Conservation (phyloP, 1,140 invertebrate species). For the Drosophila lacertosa region DNA sequence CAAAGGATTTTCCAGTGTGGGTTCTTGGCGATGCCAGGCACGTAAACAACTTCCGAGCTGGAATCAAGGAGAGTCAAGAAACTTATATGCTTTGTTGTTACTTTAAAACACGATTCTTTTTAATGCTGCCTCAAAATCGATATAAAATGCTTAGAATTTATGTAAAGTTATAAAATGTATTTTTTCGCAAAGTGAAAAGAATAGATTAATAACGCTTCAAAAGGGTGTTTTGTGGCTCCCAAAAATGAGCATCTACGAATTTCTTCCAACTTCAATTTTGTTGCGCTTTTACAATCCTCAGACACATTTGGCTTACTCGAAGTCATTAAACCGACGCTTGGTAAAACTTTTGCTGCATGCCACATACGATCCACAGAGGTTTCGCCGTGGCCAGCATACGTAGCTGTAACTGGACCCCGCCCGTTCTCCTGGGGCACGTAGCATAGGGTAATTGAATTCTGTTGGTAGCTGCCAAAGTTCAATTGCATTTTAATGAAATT, state of each 20-base stretch:
- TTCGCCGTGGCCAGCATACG: slow-evolving; percentile 11
- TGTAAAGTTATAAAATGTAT: too few species aligned
- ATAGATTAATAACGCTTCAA: too few species aligned
- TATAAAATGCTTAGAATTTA: background rate
- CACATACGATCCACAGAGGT: slow-evolving; percentile 4
- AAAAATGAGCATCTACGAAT: background rate
- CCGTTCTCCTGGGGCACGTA: slow-evolving; percentile 11
- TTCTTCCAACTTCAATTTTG: background rate
- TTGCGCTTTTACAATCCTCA: background rate
- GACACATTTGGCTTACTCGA: background rate
- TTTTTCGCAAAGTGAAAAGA: too few species aligned
- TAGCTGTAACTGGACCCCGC: background rate
- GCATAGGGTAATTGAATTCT: slow-evolving; percentile 23
- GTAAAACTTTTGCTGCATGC: slow-evolving; percentile 2
- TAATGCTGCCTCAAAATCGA: background rate
- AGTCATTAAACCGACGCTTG: slow-evolving; percentile 12
- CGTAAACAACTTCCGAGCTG: slow-evolving; percentile 4
- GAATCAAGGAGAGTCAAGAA: background rate
- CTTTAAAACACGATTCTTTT: slow-evolving; percentile 2
- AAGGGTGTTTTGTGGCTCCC: too few species aligned
- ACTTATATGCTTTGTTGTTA: slow-evolving; percentile 8
- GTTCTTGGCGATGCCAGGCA: slow-evolving; percentile 5
- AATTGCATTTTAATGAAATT: slow-evolving; percentile 31
- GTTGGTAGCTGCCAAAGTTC: slow-evolving; percentile 24
- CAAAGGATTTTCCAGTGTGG: slow-evolving; percentile 2